phyloP scores from a whole-genome alignment of 2,888 invertebrate genomes.

The Seladonia tumulorum region DNA sequence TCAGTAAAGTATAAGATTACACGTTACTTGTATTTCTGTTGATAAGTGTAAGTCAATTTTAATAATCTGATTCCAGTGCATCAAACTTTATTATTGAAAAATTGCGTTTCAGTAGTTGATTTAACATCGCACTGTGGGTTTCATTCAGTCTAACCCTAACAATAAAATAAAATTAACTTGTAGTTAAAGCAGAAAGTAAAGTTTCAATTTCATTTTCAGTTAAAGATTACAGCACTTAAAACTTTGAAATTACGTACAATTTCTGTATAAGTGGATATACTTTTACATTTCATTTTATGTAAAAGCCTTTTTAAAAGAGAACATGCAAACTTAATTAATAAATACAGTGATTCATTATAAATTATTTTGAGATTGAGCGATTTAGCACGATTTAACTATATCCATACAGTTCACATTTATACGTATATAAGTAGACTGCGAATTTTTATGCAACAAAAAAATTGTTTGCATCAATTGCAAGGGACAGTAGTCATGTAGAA shows the following conservation, averaged over 20 bases:
- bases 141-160: background rate
- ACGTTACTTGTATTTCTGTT: background rate
- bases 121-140: background rate
- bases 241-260: background rate
- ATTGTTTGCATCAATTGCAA: too few species aligned
- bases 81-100: background rate
- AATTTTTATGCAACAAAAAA: too few species aligned
- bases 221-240: background rate
- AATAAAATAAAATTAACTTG: background rate
- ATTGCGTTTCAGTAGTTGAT: background rate
- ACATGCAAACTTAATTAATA: background rate
- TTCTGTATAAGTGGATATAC: background rate
- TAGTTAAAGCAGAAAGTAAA: background rate
- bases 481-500: too few species aligned
- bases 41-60: background rate
- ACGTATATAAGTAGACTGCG: too few species aligned
- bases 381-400: too few species aligned
- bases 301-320: background rate
- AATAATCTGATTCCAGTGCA: background rate
- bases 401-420: too few species aligned
- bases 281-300: background rate
- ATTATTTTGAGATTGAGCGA: background rate
- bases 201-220: background rate
- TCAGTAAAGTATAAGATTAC: background rate
- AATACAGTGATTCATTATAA: background rate